Evolutionary conservation across 37 sponge, comb jelly and placozoan genomes (phyloP).

Genomic region (Spongilla lacustris): DNA sequence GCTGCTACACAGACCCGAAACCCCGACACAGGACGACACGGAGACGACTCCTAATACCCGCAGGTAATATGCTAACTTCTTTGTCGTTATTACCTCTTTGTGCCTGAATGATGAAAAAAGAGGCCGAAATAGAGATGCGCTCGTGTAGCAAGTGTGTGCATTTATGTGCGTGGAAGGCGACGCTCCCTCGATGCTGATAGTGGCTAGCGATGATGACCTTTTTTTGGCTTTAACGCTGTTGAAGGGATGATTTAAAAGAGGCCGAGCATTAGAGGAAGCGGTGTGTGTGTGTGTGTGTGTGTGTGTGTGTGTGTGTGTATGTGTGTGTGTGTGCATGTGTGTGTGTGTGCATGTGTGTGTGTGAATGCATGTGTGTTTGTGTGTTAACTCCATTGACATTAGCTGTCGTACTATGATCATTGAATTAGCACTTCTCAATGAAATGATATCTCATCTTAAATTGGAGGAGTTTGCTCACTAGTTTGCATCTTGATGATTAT

Average conservation of each 20-base stretch:
- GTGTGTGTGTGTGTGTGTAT: constrained; percentile 55
- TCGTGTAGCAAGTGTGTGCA: background rate
- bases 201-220: background rate
- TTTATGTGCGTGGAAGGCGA: background rate
- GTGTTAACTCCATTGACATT: background rate
- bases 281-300: constrained; percentile 26
- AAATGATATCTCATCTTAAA: background rate
- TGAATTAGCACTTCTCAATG: background rate
- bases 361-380: background rate
- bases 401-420: no score
- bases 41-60: background rate
- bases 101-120: constrained; percentile 14
- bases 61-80: background rate
- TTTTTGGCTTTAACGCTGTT: background rate
- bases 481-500: background rate
- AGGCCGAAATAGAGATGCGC: constrained; percentile 16
- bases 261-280: constrained; percentile 40
- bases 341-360: constrained; percentile 9
- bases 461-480: background rate
- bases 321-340: constrained; percentile 11
- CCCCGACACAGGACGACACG: constrained; percentile 59
- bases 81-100: background rate
- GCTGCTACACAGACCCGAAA: constrained; percentile 19
- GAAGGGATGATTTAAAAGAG: constrained; percentile 9
- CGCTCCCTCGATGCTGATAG: background rate